These are phyloP conservation scores for Danio tinwini DNA, from an alignment of 2,797 vertebrate genomes.

Conservation along the genomic window DNA sequence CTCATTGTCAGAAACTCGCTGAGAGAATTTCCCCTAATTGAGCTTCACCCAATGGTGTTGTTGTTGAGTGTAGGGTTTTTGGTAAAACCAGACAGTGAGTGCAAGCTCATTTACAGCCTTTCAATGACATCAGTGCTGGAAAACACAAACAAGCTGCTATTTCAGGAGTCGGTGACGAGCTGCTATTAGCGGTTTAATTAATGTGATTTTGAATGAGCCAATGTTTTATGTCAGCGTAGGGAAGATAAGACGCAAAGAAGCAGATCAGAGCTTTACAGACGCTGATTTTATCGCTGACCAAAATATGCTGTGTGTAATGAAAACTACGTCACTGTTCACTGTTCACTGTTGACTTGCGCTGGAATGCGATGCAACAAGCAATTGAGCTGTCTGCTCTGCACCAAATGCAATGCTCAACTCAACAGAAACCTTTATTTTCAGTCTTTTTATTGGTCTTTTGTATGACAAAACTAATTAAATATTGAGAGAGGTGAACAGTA, in stretches of 20 bases:
- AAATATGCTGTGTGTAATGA: too few species aligned
- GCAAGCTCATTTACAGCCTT: background rate
- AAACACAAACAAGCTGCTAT: conserved; percentile 7
- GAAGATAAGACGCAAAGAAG: background rate
- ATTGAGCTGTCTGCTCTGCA: too few species aligned
- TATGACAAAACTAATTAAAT: too few species aligned
- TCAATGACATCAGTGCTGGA: background rate
- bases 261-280: too few species aligned
- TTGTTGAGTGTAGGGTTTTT: background rate
- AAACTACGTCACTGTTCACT: too few species aligned
- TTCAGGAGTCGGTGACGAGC: background rate
- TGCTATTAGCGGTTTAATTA: conserved; percentile 1
- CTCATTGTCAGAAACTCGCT: background rate
- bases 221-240: conserved; percentile 4
- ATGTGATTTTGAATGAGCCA: background rate
- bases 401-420: too few species aligned
- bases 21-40: conserved; percentile 1
- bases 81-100: background rate
- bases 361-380: too few species aligned
- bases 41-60: conserved; percentile 3
- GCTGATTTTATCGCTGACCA: too few species aligned
- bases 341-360: too few species aligned
- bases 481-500: too few species aligned
- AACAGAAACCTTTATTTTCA: too few species aligned
- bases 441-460: too few species aligned